Base-by-base conservation (phyloP, 1,140 invertebrate genomes). In the Tribolium castaneum region DNA sequence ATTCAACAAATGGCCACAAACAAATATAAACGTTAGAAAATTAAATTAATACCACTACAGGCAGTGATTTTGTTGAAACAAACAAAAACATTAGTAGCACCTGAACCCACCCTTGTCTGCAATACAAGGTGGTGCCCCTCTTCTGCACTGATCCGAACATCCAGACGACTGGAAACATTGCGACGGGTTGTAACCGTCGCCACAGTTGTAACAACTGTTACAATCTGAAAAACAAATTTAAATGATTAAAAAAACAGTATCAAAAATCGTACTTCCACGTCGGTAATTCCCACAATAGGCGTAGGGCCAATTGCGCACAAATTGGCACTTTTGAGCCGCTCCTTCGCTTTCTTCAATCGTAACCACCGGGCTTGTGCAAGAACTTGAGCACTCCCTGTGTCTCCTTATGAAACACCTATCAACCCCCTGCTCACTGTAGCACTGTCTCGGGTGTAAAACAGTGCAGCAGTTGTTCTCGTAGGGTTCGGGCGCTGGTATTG, bases 61-160 rank as follows among this genome's bases (percentile, higher is more conserved):
- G 16, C 39, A 52, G 51, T 52, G 51, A 39, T 45, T 45, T 45
- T 45, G 5, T 45, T n/a, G 2, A 14, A 52, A 52, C 5, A 22
- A 6, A 2, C 10, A 25, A 59, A 0, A 66, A 6, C 16, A 19
- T 35, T 66, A 66, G 14, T 34, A 39, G 13, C 59, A 66, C 12
- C 34, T 30, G 14, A 66, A 12, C 12, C 59, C 30, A 3, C 3
- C 10, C 12, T 66, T 30, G 12, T 30, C 34, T 9, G 25, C 25
- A 9, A 66, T n/a, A 35, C 59, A 66, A 1, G 25, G 25, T 5
- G 59, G 59, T 6, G 30, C 59, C 6, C 25, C 19, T n/a, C 59
- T 35, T 66, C 59, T 66, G 59, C 59, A 66, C 5, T 3, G 6
- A 14, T 66, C 59, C 12, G 59, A 66, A 66, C 59, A 66, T 66